Conservation (phyloP, 2,888 invertebrate genomes). For the Eupeodes luniger region DNA sequence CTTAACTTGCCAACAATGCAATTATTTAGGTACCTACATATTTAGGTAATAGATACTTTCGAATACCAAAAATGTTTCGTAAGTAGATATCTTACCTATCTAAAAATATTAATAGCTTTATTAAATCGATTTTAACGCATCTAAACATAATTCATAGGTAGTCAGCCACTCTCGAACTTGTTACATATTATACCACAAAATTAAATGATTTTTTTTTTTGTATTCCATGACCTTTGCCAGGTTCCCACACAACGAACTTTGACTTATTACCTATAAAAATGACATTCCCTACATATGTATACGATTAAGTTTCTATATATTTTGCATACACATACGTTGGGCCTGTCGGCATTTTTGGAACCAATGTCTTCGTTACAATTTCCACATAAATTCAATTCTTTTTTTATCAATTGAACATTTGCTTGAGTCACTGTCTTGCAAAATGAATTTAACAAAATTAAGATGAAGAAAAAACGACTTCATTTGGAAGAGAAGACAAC, state of each 20-base stretch:
- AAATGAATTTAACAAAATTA: conserved; percentile 21
- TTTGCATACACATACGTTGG: too few relatives aligned
- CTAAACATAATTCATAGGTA: not conserved
- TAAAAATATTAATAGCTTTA: not conserved
- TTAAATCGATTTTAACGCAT: not conserved
- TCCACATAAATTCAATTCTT: conserved; percentile 11
- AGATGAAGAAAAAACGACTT: conserved; percentile 30
- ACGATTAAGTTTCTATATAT: too few relatives aligned
- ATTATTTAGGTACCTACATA: too few relatives aligned
- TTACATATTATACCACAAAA: not conserved
- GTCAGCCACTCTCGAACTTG: not conserved
- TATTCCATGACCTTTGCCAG: conserved; percentile 30
- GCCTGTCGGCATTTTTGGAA: not conserved
- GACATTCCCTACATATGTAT: too few relatives aligned
- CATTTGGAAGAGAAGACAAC: conserved; percentile 45
- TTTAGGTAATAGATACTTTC: too few relatives aligned
- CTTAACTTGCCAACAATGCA: too few relatives aligned
- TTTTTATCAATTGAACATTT: conserved; percentile 20
- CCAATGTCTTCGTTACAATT: not conserved
- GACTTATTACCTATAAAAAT: not conserved
- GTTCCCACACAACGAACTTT: not conserved
- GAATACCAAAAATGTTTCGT: too few relatives aligned
- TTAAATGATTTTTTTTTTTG: not conserved
- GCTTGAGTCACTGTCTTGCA: conserved; percentile 65
- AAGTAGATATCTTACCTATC: not conserved